These are phyloP conservation scores for Hypercompe scribonia DNA, from an alignment of 2,888 invertebrate genomes.

Conservation along the genomic window DNA sequence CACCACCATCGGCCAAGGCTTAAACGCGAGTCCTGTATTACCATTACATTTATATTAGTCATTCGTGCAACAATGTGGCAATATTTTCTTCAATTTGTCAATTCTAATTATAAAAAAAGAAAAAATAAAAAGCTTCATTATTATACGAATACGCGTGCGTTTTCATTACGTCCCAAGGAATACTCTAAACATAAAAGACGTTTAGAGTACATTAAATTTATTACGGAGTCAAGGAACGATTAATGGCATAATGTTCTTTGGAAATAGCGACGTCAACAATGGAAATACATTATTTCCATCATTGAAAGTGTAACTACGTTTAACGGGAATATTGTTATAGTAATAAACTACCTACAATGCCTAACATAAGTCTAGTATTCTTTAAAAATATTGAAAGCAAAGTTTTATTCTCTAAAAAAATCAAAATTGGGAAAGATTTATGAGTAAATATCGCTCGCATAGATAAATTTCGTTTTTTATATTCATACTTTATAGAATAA, in stretches of 20 bases:
- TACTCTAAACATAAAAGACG: not conserved
- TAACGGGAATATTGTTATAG: not conserved
- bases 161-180: not conserved
- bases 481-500: not conserved
- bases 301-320: not conserved
- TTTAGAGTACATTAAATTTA: conserved; percentile 4
- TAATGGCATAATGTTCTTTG: conserved; percentile 21
- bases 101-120: too few species aligned
- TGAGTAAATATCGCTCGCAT: not conserved
- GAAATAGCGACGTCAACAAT: conserved; percentile 1
- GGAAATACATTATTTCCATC: conserved; percentile 7
- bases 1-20: too few species aligned
- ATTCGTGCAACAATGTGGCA: too few species aligned
- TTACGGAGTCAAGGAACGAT: conserved; percentile 27
- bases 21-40: too few species aligned
- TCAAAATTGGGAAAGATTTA: too few species aligned
- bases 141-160: conserved; percentile 22
- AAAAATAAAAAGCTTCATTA: too few species aligned
- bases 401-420: not conserved
- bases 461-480: not conserved
- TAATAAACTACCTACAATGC: not conserved
- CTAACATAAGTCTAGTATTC: not conserved
- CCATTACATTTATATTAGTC: not conserved
- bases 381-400: not conserved
- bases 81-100: too few species aligned